These are phyloP conservation scores for Sarcophaga subvicina DNA, from an alignment of 2,888 invertebrate species.

Conservation along the genomic window DNA sequence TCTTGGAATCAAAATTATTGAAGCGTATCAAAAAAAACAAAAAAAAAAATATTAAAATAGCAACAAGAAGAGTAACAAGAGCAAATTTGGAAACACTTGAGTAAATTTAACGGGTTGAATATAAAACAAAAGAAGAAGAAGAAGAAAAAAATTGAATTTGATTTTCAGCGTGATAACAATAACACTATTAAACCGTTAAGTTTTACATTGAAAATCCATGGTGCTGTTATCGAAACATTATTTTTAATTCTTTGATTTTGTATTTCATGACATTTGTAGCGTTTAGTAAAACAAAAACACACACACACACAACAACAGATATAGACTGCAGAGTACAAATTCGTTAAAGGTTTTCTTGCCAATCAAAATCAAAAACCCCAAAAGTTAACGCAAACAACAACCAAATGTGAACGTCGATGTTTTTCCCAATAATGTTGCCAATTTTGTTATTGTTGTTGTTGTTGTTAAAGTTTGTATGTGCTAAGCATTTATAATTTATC, in stretches of 20 bases:
- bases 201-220: slow-evolving; percentile 30
- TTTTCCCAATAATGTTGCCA: slow-evolving; percentile 37
- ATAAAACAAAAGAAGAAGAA: neutral
- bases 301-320: neutral
- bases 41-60: neutral
- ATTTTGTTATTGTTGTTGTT: slow-evolving; percentile 2
- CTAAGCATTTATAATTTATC: slow-evolving; percentile 54
- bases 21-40: slow-evolving; percentile 17
- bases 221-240: neutral
- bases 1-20: slow-evolving; percentile 23
- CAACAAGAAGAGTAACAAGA: slow-evolving; percentile 61
- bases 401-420: slow-evolving; percentile 15
- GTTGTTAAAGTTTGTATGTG: slow-evolving; percentile 44
- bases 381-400: slow-evolving; percentile 1
- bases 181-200: slow-evolving; percentile 34
- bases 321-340: neutral
- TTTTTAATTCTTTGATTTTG: slow-evolving; percentile 6
- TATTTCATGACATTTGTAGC: slow-evolving; percentile 46
- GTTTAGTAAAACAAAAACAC: neutral
- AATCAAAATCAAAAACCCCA: slow-evolving; percentile 10
- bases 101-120: slow-evolving; percentile 63
- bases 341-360: slow-evolving; percentile 25
- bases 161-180: neutral
- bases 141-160: neutral
- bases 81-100: slow-evolving; percentile 69